phyloP scores from a whole-genome alignment of 2,113 vertebrate species.

The Ptyas mucosa region DNA sequence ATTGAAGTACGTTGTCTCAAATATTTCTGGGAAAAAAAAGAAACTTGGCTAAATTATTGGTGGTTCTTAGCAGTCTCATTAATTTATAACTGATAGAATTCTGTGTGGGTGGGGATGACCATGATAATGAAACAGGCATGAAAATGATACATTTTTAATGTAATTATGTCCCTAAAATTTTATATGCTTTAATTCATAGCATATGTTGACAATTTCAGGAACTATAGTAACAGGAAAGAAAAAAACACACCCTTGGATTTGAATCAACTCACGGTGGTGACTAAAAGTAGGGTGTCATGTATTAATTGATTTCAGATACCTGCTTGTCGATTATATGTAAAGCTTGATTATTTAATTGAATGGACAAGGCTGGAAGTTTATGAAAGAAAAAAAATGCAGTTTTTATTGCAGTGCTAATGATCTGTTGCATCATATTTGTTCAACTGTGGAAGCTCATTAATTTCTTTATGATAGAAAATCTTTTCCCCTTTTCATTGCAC shows the following conservation, averaged over 20 bases:
- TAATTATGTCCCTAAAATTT: background rate
- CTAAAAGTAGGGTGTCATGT: conserved; percentile 25
- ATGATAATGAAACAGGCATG: background rate
- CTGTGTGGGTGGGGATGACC: background rate
- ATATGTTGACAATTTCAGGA: background rate
- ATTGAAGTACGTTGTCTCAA: background rate
- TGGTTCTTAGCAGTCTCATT: background rate
- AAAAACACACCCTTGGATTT: background rate
- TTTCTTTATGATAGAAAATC: conserved; percentile 39
- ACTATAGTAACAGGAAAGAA: background rate
- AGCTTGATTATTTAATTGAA: conserved; percentile 40
- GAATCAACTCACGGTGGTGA: conserved; percentile 15
- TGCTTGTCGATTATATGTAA: conserved; percentile 34
- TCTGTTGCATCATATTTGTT: conserved; percentile 22
- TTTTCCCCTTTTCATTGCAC: conserved; percentile 22
- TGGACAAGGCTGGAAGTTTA: conserved; percentile 2
- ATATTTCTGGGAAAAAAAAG: background rate
- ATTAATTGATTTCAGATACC: conserved; percentile 32
- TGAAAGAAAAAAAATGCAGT: background rate
- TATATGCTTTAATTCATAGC: background rate
- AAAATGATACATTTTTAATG: background rate
- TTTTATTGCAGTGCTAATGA: conserved; percentile 51
- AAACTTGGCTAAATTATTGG: background rate
- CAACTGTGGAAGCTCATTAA: conserved; percentile 31
- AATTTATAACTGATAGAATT: background rate